Base-by-base conservation (phyloP, 2,797 vertebrate species). In the Bradypus variegatus region DNA sequence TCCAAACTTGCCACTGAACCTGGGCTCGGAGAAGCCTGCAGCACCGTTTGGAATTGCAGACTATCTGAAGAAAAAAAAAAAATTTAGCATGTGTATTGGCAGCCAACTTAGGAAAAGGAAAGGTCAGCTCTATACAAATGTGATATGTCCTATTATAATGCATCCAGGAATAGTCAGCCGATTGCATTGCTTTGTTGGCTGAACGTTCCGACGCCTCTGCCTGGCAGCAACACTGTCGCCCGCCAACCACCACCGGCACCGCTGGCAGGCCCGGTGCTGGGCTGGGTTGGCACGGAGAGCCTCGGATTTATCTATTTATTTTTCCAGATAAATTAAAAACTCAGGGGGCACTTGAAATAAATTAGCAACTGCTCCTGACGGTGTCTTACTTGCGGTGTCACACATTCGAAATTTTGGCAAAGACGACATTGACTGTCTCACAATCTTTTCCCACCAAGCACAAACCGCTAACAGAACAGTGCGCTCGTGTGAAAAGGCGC, bases 281-380 rank as follows among this genome's bases (percentile, higher is more conserved):
- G 88, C 94, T 55, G 12, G 27, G 16, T 75, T 95, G 95, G 93
- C 94, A 93, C 21, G n/a, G 69, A 76, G 82, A 29, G 60, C 53
- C 83, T 91, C 1, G 25, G 79, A 85, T 93, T 88, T 81, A 95
- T 96, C 91, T 94, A 92, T 94, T 95, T 95, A 94, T 95, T 95
- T 94, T 95, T 80, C 92, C 90, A 93, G 79, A 95, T 95, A 95
- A 53, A 84, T 78, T 77, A 93, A 93, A 95, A 94, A 75, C 94
- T 97, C 96, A 90, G 96, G 95, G 95, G 96, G 78, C 90, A 50
- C 96, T 97, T 97, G 45, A 96, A 95, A 96, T 95, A 95, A 94
- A 95, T 90, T 96, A 96, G 95, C 93, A 96, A 95, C 88, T 88
- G 81, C 93, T 96, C 73, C 93, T 97, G 94, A 91, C 88, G 94